Percentiles rank a stretch among this genome's conserved stretches.
Evolutionary conservation across 2,797 vertebrate genomes (phyloP).

Genomic region (Syncerus caffer): DNA sequence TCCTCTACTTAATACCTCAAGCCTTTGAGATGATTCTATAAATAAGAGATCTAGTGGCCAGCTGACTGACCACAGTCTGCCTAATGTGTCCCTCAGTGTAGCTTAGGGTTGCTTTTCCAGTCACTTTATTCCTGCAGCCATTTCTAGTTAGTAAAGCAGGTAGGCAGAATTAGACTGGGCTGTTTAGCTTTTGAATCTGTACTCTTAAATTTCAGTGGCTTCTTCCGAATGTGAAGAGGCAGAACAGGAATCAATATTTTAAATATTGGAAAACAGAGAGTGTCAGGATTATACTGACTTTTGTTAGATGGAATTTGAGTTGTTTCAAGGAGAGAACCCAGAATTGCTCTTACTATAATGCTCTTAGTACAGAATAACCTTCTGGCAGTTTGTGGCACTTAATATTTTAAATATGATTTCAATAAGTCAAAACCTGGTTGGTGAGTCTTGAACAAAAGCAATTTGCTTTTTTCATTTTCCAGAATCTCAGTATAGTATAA

Average conservation of each 20-base stretch:
- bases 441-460: conserved; percentile 4
- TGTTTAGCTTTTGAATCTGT: not conserved
- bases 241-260: not conserved
- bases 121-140: not conserved
- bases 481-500: not conserved
- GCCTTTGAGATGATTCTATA: not conserved
- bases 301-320: conserved; percentile 8
- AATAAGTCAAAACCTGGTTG: conserved; percentile 36
- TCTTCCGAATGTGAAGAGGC: not conserved
- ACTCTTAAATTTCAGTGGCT: not conserved
- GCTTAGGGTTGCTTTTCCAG: not conserved
- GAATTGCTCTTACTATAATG: conserved; percentile 12
- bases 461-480: conserved; percentile 42
- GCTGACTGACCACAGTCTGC: not conserved
- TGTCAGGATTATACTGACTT: conserved; percentile 20
- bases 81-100: not conserved
- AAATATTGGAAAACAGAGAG: not conserved
- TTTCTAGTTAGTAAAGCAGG: not conserved
- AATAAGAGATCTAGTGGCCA: not conserved
- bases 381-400: not conserved
- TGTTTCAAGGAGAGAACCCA: conserved; percentile 34
- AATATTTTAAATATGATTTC: conserved; percentile 35
- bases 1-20: not conserved
- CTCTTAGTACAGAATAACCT: conserved; percentile 21
- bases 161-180: not conserved